Evolutionary conservation across 1,140 invertebrate species (phyloP).

Genomic region (Tetramorium parvispinum): DNA sequence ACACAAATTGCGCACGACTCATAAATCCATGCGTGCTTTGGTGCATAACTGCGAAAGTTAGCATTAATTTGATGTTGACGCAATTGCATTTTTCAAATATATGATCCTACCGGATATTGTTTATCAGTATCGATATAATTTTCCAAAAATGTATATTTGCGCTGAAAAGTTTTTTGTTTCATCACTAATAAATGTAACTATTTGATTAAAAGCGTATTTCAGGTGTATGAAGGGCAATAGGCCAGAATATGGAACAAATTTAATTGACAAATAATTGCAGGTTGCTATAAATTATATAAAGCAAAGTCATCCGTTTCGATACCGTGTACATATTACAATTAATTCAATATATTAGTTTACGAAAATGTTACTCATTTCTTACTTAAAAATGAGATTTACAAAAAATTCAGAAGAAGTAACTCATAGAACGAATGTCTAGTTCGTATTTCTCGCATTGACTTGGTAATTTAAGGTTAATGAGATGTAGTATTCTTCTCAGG

Average conservation of each 20-base stretch:
- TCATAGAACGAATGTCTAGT: background rate
- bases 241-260: conserved; percentile 16
- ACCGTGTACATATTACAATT: background rate
- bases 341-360: background rate
- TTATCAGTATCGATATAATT: background rate
- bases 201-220: background rate
- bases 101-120: background rate
- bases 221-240: background rate
- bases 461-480: conserved; percentile 50
- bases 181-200: background rate
- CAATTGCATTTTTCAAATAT: conserved; percentile 6
- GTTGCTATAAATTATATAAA: conserved; percentile 1
- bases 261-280: background rate
- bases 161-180: background rate
- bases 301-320: background rate
- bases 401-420: background rate
- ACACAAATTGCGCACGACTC: conserved; percentile 3
- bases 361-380: background rate
- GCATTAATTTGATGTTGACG: conserved; percentile 16
- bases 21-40: background rate
- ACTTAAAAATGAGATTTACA: background rate
- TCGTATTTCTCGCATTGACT: conserved; percentile 39
- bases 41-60: background rate
- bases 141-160: background rate
- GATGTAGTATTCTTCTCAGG: conserved; percentile 52